Conservation (phyloP, 35 echinoderm and acorn worm species). For the Ptychodera flava region DNA sequence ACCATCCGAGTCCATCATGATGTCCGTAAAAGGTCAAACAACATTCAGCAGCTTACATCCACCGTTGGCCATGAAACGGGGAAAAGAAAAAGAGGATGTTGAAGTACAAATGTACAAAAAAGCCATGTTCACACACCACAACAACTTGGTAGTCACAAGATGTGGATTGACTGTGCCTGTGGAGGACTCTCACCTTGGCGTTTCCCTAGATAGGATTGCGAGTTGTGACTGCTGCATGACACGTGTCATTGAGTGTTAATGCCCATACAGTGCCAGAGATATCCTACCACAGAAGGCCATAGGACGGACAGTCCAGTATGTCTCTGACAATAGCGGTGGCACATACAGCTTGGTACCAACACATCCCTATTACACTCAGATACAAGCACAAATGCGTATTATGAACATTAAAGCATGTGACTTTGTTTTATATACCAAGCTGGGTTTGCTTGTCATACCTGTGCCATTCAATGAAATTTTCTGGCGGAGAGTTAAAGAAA, state of each 20-base stretch:
- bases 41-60: neutral
- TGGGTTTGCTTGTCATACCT: neutral
- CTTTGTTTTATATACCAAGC: neutral
- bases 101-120: neutral
- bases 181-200: neutral
- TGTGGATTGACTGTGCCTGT: neutral
- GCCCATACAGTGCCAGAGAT: neutral
- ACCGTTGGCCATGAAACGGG: conserved; percentile 21
- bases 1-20: neutral
- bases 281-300: neutral
- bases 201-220: neutral
- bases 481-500: neutral
- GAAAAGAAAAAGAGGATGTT: conserved; percentile 11
- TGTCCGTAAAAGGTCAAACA: neutral
- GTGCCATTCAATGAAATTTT: neutral
- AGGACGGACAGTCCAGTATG: neutral
- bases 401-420: neutral
- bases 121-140: neutral
- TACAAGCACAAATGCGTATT: neutral
- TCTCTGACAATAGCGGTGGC: neutral
- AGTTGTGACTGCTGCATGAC: neutral
- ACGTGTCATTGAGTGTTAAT: neutral
- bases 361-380: neutral
- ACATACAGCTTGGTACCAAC: neutral
- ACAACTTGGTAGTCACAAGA: neutral